Conservation (phyloP, 2,797 vertebrate species). For the Eospalax fontanierii region DNA sequence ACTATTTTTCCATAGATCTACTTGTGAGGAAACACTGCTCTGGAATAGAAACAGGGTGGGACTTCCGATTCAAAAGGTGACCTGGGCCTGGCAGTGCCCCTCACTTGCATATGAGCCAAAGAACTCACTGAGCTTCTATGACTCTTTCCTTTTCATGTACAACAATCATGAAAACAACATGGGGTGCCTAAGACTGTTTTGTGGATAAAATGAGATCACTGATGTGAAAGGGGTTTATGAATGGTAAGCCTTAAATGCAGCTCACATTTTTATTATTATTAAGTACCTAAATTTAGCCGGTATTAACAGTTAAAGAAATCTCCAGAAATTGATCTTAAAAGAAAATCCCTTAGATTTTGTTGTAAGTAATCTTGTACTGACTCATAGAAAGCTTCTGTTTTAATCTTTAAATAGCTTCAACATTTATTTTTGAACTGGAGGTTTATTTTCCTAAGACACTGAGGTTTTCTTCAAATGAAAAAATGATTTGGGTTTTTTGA, state of each 20-base stretch:
- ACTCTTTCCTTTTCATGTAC: neutral
- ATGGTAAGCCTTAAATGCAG: slow-evolving; percentile 58
- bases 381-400: slow-evolving; percentile 84
- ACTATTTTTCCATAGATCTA: neutral
- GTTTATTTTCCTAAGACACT: slow-evolving; percentile 82
- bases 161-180: neutral
- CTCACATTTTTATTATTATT: slow-evolving; percentile 75
- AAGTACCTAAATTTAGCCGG: slow-evolving; percentile 78
- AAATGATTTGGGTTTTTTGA: slow-evolving; percentile 81
- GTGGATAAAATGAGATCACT: slow-evolving; percentile 70
- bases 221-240: slow-evolving; percentile 67
- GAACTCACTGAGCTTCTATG: neutral
- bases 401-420: slow-evolving; percentile 83
- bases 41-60: neutral
- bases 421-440: slow-evolving; percentile 80
- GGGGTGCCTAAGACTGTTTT: slow-evolving; percentile 28
- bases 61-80: neutral
- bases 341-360: slow-evolving; percentile 71
- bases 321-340: slow-evolving; percentile 76
- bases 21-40: neutral
- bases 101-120: neutral
- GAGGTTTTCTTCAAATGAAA: slow-evolving; percentile 79
- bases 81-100: neutral
- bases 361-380: slow-evolving; percentile 66
- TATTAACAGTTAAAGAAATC: slow-evolving; percentile 78